A percentile compares a stretch with the other conserved stretches of the same genome.
Evolutionary conservation across 2,113 vertebrate genomes (phyloP).

Genomic region (Nibea coibor): DNA sequence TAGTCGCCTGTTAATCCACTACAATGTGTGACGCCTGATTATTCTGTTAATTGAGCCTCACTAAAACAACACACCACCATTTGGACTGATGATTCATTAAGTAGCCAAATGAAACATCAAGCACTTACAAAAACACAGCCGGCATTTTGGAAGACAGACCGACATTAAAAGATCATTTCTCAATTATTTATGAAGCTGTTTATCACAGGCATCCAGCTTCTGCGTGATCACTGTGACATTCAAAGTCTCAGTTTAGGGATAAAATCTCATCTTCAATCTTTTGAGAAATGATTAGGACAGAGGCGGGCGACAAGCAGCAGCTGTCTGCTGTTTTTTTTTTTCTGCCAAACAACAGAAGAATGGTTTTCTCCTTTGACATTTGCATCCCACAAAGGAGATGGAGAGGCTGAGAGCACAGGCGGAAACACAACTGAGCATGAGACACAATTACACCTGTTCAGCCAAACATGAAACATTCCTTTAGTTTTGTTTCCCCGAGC

Average conservation of each 20-base stretch:
- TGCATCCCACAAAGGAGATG: constrained; percentile 46
- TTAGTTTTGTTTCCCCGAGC: constrained; percentile 27
- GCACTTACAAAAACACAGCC: constrained; percentile 26
- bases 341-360: constrained; percentile 33
- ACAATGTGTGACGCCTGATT: constrained; percentile 13
- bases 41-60: constrained; percentile 25
- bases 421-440: constrained; percentile 67
- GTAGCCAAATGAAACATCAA: constrained; percentile 35
- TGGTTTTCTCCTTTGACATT: constrained; percentile 68
- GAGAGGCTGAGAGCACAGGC: constrained; percentile 29
- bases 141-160: constrained; percentile 25
- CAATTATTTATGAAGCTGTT: constrained; percentile 56
- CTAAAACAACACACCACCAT: constrained; percentile 36
- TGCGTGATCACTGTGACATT: constrained; percentile 49
- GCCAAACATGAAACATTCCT: constrained; percentile 61
- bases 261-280: constrained; percentile 14
- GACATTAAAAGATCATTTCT: constrained; percentile 48
- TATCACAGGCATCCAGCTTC: constrained; percentile 17
- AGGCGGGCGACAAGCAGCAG: constrained; percentile 35
- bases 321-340: constrained; percentile 51
- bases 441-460: constrained; percentile 77
- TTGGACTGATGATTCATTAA: constrained; percentile 53
- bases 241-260: constrained; percentile 9
- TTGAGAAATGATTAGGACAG: constrained; percentile 41
- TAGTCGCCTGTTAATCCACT: constrained; percentile 5